Base-by-base conservation (phyloP, 1,140 invertebrate genomes). In the Charaxes varanes region DNA sequence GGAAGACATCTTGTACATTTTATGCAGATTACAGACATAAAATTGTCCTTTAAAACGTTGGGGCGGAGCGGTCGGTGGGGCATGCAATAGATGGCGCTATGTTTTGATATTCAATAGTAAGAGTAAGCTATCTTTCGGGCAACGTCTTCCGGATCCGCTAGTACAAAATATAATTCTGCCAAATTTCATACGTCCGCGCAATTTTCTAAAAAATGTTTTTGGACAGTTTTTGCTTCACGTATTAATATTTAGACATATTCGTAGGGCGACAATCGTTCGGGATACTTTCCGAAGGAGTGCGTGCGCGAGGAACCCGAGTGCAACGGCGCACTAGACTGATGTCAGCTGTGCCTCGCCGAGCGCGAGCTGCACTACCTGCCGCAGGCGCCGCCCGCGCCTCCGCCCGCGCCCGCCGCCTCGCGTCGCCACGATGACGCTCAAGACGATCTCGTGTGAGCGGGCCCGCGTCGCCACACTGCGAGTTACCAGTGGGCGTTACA, bases 231-330 rank as follows among this genome's bases (percentile, higher is more conserved):
- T n/a, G n/a, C n/a, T n/a, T n/a, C n/a, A n/a, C n/a, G n/a, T n/a
- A n/a, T n/a, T n/a, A n/a, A n/a, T n/a, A n/a, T n/a, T n/a, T n/a
- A n/a, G n/a, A n/a, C n/a, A n/a, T n/a, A 27, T 10, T 19, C 21
- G 5, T 59, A 83, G 73, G 76, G 72, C 21, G 79, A 83, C 59
- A 70, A 79, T 48, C 56, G 76, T 1, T 72, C 81, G 1, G 84
- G 84, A 1, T 85, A 81, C 57, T 85, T 85, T 64, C 84, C 84
- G 0, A 85, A 84, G 53, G 84, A 85, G 46, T 85, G 81, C 50
- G 84, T 85, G 34, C 70, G 76, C 26, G 84, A 85, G 65, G 84
- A 85, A 30, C 84, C 80, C 0, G 81, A 84, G 52, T 84, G 79
- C 34, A 74, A 84, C 33, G 81, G 81, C 2, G 79, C 70, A 49